These are phyloP conservation scores for Cephalopterus ornatus DNA, from an alignment of 2,113 vertebrate genomes.

Conservation along the genomic window DNA sequence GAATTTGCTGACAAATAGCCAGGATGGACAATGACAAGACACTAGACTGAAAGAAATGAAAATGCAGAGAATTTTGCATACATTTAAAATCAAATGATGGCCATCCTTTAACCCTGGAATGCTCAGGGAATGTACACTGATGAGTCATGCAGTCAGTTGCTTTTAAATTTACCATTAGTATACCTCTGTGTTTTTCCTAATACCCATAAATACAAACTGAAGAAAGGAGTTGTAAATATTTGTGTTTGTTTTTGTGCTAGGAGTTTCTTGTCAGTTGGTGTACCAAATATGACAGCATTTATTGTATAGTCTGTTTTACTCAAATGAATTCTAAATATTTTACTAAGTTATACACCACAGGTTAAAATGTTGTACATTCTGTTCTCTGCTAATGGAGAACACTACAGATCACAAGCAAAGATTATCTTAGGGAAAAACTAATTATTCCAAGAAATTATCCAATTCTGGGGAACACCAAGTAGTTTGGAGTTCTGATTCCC, in stretches of 20 bases:
- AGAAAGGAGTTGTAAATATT: slow-evolving; percentile 16
- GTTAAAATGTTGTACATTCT: neutral
- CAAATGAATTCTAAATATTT: slow-evolving; percentile 11
- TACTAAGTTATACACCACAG: neutral
- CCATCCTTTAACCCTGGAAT: neutral
- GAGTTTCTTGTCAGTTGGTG: neutral
- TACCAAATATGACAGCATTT: neutral
- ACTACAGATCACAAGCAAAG: neutral
- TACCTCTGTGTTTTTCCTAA: slow-evolving; percentile 35
- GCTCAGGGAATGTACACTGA: slow-evolving; percentile 33
- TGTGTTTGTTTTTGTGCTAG: neutral
- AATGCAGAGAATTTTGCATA: slow-evolving; percentile 36
- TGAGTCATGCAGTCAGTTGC: slow-evolving; percentile 60
- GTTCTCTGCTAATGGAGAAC: neutral
- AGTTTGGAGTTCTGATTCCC: neutral
- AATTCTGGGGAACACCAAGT: neutral
- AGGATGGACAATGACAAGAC: neutral
- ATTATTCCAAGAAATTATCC: neutral
- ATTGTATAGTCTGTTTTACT: neutral
- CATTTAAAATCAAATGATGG: slow-evolving; percentile 19
- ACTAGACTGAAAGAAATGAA: slow-evolving; percentile 1
- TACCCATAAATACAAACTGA: slow-evolving; percentile 13
- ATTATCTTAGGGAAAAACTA: neutral
- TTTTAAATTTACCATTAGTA: slow-evolving; percentile 1
- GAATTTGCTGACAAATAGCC: slow-evolving; percentile 2